phyloP scores from a whole-genome alignment of 2,113 vertebrate species.

The Erythrolamprus reginae region DNA sequence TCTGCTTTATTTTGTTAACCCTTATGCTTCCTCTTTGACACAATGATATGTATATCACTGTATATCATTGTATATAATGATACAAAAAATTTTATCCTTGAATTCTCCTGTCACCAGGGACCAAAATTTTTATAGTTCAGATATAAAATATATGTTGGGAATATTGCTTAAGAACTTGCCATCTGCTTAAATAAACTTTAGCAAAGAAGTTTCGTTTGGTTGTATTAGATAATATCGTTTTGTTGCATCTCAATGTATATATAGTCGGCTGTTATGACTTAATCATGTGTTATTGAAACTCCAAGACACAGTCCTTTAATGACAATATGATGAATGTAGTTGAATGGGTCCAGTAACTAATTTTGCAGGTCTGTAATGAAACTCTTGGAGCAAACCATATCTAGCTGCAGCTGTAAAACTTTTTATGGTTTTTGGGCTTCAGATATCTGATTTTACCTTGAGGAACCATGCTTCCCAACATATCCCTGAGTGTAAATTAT shows the following conservation, averaged over 20 bases:
- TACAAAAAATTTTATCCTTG: neutral
- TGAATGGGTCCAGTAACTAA: neutral
- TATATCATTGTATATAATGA: neutral
- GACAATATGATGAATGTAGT: neutral
- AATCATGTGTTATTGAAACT: neutral
- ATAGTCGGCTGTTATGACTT: neutral
- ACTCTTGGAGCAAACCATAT: neutral
- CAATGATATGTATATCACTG: neutral
- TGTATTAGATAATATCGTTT: neutral
- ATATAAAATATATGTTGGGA: neutral
- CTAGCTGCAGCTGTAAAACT: conserved; percentile 18
- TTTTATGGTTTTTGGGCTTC: neutral
- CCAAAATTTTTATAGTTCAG: neutral
- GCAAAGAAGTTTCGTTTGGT: neutral
- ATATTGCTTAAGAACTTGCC: neutral
- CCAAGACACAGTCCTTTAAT: neutral
- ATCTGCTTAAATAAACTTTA: neutral
- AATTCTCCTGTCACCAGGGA: neutral
- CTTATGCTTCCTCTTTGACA: neutral
- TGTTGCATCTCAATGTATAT: neutral
- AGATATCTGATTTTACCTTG: neutral
- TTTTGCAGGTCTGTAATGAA: neutral
- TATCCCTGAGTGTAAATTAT: neutral
- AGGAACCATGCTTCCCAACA: neutral
- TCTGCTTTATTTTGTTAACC: neutral